Conservation (phyloP, 2,888 invertebrate genomes). For the Xiphydria camelus region DNA sequence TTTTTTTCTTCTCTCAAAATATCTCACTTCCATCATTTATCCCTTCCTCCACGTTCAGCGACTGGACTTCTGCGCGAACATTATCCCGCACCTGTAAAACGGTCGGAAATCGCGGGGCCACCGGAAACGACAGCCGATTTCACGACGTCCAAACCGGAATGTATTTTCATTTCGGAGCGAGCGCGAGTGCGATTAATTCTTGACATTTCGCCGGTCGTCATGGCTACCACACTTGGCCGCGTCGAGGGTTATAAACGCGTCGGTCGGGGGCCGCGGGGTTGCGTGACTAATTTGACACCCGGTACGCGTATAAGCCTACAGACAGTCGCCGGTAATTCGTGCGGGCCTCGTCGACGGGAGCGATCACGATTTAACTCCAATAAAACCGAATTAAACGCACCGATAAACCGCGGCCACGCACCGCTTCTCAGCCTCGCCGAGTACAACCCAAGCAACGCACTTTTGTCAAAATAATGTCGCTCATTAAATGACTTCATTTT, state of each 20-base stretch:
- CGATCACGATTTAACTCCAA: slow-evolving; percentile 39
- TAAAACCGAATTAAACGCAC: slow-evolving; percentile 40
- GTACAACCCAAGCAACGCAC: no score
- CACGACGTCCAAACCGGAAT: neutral
- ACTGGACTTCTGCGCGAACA: no score
- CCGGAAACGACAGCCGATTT: neutral
- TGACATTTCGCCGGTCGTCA: slow-evolving; percentile 2
- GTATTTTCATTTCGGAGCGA: neutral
- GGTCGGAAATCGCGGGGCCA: no score
- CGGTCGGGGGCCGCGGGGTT: slow-evolving; percentile 17
- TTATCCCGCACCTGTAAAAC: no score
- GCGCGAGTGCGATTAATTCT: neutral
- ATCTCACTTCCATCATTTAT: no score
- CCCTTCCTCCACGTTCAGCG: no score
- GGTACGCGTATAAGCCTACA: slow-evolving; percentile 32
- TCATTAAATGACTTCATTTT: no score
- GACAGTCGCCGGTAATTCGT: slow-evolving; percentile 42
- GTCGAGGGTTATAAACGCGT: no score
- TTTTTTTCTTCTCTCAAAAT: no score
- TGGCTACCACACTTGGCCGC: slow-evolving; percentile 1
- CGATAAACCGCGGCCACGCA: slow-evolving; percentile 21
- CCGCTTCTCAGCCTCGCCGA: slow-evolving; percentile 2
- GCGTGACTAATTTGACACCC: slow-evolving; percentile 48
- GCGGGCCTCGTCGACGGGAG: slow-evolving; percentile 35
- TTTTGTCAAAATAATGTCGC: no score